Evolutionary conservation across 2,888 invertebrate species (phyloP), one percentile per base, ranked within the genome.

Genomic region (Galerucella pusilla): DNA sequence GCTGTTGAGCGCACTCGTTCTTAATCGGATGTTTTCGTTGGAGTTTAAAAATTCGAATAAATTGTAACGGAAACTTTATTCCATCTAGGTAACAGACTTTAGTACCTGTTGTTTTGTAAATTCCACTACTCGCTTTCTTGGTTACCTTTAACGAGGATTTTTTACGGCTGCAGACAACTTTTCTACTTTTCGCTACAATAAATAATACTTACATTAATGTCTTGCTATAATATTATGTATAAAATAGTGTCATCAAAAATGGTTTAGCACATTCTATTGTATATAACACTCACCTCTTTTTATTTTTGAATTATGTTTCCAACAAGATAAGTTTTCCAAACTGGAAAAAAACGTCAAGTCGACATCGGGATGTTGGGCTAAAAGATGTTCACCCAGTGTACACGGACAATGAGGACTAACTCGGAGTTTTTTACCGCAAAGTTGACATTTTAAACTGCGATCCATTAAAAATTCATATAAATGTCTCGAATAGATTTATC

Each of bases 401-500:
- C 72, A 66, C 6, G 60, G 45, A 35, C 66, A 71, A 35, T 65
- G 42, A 16, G 71, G 49, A 71, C n/a, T 65, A 45, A 72, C 66
- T 42, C 60, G 25, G 14, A 72, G 49, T 60, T 72, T 28, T 72
- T 67, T 25, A 57, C 66, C 72, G 25, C 72, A 72, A 45, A 72
- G 16, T 42, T 72, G 57, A 66, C 72, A 72, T 67, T 60, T 66
- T 72, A 72, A 67, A 67, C 54, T 46, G 42, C 59, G 59, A 66
- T 72, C 72, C 72, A 72, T 72, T 67, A 72, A 67, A 72, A 72
- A 65, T 71, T 65, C 20, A 54, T 52, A 60, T 28, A 20, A 59
- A 68, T 4, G 68, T 60, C 54, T 59, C 68, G 68, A 60, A 45
- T 14, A 60, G 46, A 45, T 25, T 16, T n/a, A 68, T 35, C 59